Conservation (phyloP, 2,113 vertebrate species). For the Hepsetus odoe region DNA sequence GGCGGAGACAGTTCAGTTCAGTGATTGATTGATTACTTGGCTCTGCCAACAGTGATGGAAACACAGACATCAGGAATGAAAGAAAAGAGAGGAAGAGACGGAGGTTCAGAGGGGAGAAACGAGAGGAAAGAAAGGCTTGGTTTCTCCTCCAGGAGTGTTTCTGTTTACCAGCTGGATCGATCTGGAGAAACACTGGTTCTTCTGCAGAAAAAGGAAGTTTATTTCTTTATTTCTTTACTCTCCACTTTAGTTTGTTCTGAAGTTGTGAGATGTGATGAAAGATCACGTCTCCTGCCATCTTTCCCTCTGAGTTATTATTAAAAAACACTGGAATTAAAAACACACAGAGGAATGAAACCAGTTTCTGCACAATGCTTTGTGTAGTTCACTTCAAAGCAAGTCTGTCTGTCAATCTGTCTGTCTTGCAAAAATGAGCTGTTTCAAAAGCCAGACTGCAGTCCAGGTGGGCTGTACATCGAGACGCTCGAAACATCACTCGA, state of each 20-base stretch:
- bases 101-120: neutral
- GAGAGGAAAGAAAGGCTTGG: constrained; percentile 32
- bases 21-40: constrained; percentile 54
- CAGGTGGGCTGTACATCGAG: too few species aligned
- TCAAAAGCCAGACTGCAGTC: too few species aligned
- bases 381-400: neutral
- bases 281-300: neutral
- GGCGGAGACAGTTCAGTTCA: constrained; percentile 43
- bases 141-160: constrained; percentile 40
- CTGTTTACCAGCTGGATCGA: constrained; percentile 47
- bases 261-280: constrained; percentile 43
- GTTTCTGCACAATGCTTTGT: neutral
- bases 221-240: constrained; percentile 31
- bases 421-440: too few species aligned
- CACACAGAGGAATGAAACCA: constrained; percentile 6
- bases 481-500: too few species aligned
- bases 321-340: constrained; percentile 10
- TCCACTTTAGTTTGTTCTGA: constrained; percentile 37
- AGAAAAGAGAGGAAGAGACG: constrained; percentile 24
- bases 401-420: neutral
- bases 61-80: constrained; percentile 32
- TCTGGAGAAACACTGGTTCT: constrained; percentile 27
- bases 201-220: constrained; percentile 4
- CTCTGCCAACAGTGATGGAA: constrained; percentile 42
- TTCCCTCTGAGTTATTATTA: constrained; percentile 25